These are phyloP conservation scores for Crenichthys baileyi DNA, from an alignment of 2,797 vertebrate species.

Conservation along the genomic window DNA sequence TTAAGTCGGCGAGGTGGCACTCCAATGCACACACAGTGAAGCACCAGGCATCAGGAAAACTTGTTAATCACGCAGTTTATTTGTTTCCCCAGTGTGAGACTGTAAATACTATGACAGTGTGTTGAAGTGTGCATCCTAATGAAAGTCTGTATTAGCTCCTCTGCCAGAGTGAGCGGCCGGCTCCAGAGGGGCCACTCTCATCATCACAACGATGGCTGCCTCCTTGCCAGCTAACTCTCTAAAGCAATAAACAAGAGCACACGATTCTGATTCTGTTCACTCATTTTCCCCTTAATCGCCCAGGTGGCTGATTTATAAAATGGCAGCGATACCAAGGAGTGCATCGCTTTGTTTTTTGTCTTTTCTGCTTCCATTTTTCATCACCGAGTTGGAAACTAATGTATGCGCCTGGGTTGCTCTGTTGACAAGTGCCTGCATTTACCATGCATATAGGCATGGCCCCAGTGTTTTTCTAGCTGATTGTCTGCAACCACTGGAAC, in stretches of 20 bases:
- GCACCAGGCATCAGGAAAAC: constrained; percentile 76
- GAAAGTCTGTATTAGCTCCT: constrained; percentile 72
- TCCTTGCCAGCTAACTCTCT: constrained; percentile 65
- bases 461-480: constrained; percentile 56
- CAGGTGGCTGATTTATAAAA: constrained; percentile 69
- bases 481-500: constrained; percentile 59
- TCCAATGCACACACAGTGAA: constrained; percentile 63
- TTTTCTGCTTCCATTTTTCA: constrained; percentile 8
- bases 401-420: not conserved
- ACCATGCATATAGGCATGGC: constrained; percentile 14
- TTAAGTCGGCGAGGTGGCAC: constrained; percentile 82
- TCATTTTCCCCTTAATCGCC: constrained; percentile 62
- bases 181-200: constrained; percentile 74
- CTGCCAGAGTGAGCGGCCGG: constrained; percentile 59
- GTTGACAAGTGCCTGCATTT: constrained; percentile 20
- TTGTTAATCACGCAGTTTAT: constrained; percentile 85
- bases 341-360: constrained; percentile 13
- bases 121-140: constrained; percentile 74
- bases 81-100: constrained; percentile 80
- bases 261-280: constrained; percentile 55
- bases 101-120: constrained; percentile 79
- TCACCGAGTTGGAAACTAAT: constrained; percentile 5
- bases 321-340: constrained; percentile 40
- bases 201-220: constrained; percentile 68
- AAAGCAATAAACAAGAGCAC: constrained; percentile 74